Conservation (phyloP, 1,140 invertebrate genomes). For the Hyposmocoma kahamanoa region DNA sequence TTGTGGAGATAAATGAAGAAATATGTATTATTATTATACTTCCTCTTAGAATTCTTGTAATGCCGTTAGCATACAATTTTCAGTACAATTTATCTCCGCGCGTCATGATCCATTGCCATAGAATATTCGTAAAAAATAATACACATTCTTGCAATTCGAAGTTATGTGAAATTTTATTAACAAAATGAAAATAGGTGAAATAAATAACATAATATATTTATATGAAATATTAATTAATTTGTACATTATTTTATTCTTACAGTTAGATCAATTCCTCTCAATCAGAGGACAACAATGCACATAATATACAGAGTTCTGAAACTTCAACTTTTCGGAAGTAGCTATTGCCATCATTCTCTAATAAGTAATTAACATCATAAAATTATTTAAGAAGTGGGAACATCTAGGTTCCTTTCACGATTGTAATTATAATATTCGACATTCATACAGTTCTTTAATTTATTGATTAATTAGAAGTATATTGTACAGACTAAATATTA, state of each 20-base stretch:
- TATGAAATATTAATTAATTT: slow-evolving; percentile 70
- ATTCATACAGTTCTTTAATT: neutral
- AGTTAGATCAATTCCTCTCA: slow-evolving; percentile 37
- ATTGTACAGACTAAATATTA: slow-evolving; percentile 1
- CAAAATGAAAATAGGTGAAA: slow-evolving; percentile 68
- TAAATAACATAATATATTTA: slow-evolving; percentile 71
- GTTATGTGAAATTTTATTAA: slow-evolving; percentile 61
- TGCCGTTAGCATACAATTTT: too few species aligned
- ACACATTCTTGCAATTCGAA: slow-evolving; percentile 25
- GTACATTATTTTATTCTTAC: slow-evolving; percentile 57
- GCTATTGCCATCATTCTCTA: neutral
- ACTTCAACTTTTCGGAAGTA: neutral
- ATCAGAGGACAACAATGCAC: slow-evolving; percentile 51
- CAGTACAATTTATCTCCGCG: too few species aligned
- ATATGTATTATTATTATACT: too few species aligned
- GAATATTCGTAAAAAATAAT: slow-evolving; percentile 6
- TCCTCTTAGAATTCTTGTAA: too few species aligned
- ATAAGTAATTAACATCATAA: too few species aligned
- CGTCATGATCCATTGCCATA: neutral
- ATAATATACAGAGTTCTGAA: slow-evolving; percentile 45
- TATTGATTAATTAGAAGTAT: neutral
- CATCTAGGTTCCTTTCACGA: too few species aligned
- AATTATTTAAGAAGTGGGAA: too few species aligned
- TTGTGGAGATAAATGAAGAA: too few species aligned
- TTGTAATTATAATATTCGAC: neutral